Percentiles rank a stretch among this genome's conserved stretches.
phyloP scores from a whole-genome alignment of 2,113 vertebrate species.

The Sinocyclocheilus maitianheensis region DNA sequence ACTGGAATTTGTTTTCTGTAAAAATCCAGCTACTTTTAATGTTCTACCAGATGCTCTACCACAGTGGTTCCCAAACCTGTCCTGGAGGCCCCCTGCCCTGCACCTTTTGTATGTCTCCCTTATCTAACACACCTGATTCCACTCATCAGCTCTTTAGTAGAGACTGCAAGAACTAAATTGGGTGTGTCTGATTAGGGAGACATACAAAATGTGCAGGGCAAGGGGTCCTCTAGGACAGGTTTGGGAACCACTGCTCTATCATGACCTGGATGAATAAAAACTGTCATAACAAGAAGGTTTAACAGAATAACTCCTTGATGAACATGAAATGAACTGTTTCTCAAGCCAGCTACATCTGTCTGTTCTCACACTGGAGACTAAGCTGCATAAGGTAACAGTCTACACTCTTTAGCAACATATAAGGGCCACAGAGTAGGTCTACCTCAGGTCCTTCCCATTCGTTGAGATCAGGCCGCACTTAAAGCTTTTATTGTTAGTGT shows the following conservation, averaged over 20 bases:
- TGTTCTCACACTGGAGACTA: background rate
- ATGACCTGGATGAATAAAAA: background rate
- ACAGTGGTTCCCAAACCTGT: no score
- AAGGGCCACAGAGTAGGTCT: background rate
- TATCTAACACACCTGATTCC: no score
- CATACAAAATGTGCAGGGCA: no score
- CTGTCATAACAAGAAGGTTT: background rate
- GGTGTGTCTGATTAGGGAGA: no score
- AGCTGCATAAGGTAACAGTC: background rate
- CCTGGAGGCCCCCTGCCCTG: no score
- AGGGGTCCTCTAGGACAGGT: no score
- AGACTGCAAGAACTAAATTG: no score
- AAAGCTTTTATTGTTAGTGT: conserved; percentile 38
- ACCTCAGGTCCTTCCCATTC: background rate
- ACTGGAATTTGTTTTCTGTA: background rate
- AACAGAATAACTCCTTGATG: background rate
- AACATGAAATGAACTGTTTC: background rate
- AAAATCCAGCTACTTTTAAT: background rate
- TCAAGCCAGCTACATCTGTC: background rate
- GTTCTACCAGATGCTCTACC: background rate
- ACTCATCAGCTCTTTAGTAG: no score
- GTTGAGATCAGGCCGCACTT: background rate
- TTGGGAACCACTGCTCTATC: no score
- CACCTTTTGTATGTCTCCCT: no score
- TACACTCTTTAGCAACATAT: background rate